Evolutionary conservation across 1,140 invertebrate genomes (phyloP), one percentile per base, ranked within the genome.

Genomic region (Odontomachus brunneus): DNA sequence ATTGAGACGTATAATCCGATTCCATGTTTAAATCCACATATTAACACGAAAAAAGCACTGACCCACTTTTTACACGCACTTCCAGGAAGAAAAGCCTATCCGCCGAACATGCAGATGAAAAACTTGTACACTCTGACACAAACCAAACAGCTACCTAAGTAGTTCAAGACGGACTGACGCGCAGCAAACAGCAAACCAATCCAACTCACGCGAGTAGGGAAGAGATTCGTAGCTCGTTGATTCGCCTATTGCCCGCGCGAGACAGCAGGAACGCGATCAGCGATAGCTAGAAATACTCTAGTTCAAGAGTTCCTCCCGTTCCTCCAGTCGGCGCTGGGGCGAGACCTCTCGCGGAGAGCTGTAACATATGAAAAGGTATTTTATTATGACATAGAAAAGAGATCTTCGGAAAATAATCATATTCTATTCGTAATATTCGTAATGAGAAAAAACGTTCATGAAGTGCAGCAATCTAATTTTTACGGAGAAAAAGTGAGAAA

Each of bases 31-130:
- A 53, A 33, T 69, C 17, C 66, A 55, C 17, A n/a, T 24, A 57
- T 71, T 48, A 12, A 9, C 33, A 29, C 49, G n/a, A n/a, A 22
- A 49, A 24, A 48, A 24, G 17, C 65, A 80, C 51, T 71, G 65
- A 71, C 65, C 65, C 65, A 80, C 75, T 80, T 69, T n/a, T 19
- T 22, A n/a, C 14, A 9, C 4, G 51, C 29, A 57, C 53, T 57
- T 7, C 22, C 65, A 15, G 29, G 15, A 5, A 33, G 14, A 9
- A 33, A 29, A 14, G 22, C 33, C 22, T n/a, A 38, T 19, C n/a
- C 15, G 29, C 26, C 48, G 17, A 38, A 51, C n/a, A 33, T 26
- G 7, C 33, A 17, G 22, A 24, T 44, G 38, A 44, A 44, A 33
- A 19, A 66, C 48, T 33, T n/a, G 19, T 14, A 33, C 44, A 26